Evolutionary conservation across 2,888 invertebrate genomes (phyloP), one percentile per base, ranked within the genome.

Genomic region (Mimumesa dahlbomi): DNA sequence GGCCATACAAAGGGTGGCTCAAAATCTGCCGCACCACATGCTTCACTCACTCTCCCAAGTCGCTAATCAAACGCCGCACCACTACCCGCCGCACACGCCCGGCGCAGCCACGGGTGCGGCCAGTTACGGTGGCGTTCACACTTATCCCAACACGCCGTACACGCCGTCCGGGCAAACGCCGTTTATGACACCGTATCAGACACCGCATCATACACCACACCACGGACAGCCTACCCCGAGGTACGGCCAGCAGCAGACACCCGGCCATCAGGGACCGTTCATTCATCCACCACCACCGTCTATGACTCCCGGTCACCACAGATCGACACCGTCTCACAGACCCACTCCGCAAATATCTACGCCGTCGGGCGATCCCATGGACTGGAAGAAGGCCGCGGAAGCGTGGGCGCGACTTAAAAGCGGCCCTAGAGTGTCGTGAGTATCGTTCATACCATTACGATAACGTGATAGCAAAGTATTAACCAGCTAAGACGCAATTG

Each of bases 131-230:
- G 90, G 90, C 0, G 92, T 89, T 77, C 66, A 90, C 89, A 56
- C 88, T 38, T 89, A 95, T 90, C 93, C 95, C 43, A 95, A 94
- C 87, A 96, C 96, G 46, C 97, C 97, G 0, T 97, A 97, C 88
- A 97, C 97, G 16, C 97, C 97, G 0, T 96, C 96, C 58, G 96
- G 96, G 0, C 97, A 96, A 89, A 98, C 98, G 0, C 97, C 97
- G 0, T 96, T 96, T 90, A 96, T 98, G 95, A 97, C 97, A 0
- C 97, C 97, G 0, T 97, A 95, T 87, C 94, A 94, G 73, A 94
- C 95, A 0, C 94, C 94, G 0, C 93, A 93, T 82, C 90, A 92
- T 29, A 91, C 92, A 14, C 92, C 93, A 62, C 86, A 87, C 62
- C 87, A 86, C 25, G 82, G 86, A 4, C 87, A 86, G 21, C 77